Evolutionary conservation across 2,797 vertebrate species (phyloP).

Genomic region (Ispidina picta): DNA sequence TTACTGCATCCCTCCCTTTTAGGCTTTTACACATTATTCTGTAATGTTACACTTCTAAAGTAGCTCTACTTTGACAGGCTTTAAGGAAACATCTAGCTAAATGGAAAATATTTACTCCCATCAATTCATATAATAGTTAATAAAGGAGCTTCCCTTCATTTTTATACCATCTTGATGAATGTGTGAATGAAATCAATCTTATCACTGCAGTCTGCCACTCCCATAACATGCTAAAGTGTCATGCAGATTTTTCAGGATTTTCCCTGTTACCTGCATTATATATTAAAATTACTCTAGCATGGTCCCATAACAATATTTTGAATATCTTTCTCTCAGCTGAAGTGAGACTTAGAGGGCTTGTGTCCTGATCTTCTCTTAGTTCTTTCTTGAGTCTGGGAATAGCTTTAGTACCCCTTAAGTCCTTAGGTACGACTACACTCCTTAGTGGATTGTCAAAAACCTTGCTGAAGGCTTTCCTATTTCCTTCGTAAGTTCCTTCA

Average conservation of each 20-base stretch:
- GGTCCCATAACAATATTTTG: conserved; percentile 33
- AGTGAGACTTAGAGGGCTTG: neutral
- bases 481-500: conserved; percentile 60
- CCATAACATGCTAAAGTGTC: neutral
- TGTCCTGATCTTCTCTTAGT: conserved; percentile 3
- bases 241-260: neutral
- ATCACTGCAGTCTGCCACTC: neutral
- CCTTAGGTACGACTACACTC: neutral
- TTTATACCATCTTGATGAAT: neutral
- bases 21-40: neutral
- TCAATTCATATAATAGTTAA: neutral
- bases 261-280: neutral
- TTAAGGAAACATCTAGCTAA: neutral
- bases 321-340: conserved; percentile 23
- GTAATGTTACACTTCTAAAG: neutral
- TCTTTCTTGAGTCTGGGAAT: conserved; percentile 35
- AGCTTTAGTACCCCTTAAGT: conserved; percentile 13
- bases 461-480: conserved; percentile 45
- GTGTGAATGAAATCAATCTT: neutral
- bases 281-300: neutral
- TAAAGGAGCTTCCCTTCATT: neutral
- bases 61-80: neutral
- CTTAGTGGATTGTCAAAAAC: conserved; percentile 47
- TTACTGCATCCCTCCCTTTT: neutral
- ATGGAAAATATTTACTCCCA: neutral